phyloP scores from a whole-genome alignment of 2,888 invertebrate genomes.

The Lasioglossum calceatum region DNA sequence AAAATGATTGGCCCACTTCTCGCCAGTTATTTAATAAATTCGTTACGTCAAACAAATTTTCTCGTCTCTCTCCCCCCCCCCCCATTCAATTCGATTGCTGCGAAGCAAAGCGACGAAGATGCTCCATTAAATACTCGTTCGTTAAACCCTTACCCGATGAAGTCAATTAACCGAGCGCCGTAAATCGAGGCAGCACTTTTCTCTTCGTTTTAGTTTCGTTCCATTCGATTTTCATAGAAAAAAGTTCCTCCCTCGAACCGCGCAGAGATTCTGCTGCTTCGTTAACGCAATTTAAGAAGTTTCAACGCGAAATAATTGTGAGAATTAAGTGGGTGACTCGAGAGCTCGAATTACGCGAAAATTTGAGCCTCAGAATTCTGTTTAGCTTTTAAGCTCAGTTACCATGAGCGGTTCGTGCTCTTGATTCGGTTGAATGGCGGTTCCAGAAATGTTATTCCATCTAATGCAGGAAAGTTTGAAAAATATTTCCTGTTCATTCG shows the following conservation, averaged over 20 bases:
- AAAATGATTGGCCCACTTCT: conserved; percentile 44
- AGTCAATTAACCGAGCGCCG: conserved; percentile 16
- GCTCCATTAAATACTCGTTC: conserved; percentile 26
- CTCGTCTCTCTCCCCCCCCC: neutral
- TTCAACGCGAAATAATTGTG: neutral
- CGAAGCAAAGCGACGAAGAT: conserved; percentile 4
- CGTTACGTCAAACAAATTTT: conserved; percentile 42
- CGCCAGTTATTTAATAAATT: conserved; percentile 46
- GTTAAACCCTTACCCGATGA: conserved; percentile 30
- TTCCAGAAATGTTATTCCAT: neutral
- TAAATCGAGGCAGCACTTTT: neutral
- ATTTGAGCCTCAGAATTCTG: neutral
- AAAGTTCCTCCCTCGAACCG: neutral
- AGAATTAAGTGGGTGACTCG: neutral
- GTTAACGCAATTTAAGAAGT: neutral
- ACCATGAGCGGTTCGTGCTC: neutral
- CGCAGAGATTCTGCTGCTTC: neutral
- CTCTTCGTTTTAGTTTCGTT: neutral
- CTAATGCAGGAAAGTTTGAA: neutral
- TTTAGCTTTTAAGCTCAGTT: neutral
- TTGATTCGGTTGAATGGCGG: neutral
- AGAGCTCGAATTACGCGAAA: neutral
- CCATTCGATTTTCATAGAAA: neutral
- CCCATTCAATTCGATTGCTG: conserved; percentile 14
- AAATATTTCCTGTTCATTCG: neutral